phyloP scores from a whole-genome alignment of 2,797 vertebrate genomes.

The Picus viridis region DNA sequence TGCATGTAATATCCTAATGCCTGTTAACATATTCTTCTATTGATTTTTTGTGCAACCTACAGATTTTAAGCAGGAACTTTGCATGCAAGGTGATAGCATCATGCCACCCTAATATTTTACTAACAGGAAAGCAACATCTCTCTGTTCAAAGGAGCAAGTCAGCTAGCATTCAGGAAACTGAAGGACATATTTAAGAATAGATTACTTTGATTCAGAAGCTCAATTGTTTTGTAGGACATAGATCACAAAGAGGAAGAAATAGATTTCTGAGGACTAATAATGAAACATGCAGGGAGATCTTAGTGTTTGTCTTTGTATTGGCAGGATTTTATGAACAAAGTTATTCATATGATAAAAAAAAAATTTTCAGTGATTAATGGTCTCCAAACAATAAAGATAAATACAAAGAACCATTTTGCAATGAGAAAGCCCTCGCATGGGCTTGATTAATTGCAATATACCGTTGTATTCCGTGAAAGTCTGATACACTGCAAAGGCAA shows the following conservation, averaged over 20 bases:
- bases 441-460: constrained; percentile 1
- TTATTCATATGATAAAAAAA: background rate
- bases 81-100: background rate
- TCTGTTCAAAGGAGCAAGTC: background rate
- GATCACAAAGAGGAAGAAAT: background rate
- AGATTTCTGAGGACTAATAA: constrained; percentile 3
- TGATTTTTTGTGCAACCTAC: constrained; percentile 31
- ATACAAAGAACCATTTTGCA: background rate
- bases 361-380: background rate
- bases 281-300: background rate
- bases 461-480: background rate
- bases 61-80: constrained; percentile 22
- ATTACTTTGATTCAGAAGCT: constrained; percentile 9
- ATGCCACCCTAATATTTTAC: background rate
- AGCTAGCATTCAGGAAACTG: constrained; percentile 16
- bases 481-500: background rate
- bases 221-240: background rate
- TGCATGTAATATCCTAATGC: background rate
- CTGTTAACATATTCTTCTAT: background rate
- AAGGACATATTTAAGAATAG: background rate
- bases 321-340: background rate
- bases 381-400: background rate
- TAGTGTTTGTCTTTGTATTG: background rate
- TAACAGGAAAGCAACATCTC: constrained; percentile 9
- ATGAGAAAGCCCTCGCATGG: background rate